Conservation (phyloP, 2,797 vertebrate genomes). For the Pseudochirops corinnae region DNA sequence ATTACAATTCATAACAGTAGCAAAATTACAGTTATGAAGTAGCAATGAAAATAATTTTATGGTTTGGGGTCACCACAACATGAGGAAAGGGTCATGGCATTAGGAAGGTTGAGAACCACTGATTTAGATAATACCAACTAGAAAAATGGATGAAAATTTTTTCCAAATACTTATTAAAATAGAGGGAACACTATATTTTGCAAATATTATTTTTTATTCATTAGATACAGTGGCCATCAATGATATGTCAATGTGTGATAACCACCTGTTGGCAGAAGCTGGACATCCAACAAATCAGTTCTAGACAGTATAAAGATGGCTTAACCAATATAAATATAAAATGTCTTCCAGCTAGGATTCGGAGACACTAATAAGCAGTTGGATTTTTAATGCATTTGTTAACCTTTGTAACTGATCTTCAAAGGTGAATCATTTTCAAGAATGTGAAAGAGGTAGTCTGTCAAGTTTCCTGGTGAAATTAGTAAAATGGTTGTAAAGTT, state of each 20-base stretch:
- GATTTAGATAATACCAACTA: background rate
- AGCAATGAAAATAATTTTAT: too few relatives aligned
- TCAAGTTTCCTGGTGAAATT: background rate
- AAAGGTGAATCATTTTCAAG: background rate
- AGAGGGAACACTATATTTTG: background rate
- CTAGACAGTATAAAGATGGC: background rate
- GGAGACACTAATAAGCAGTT: too few relatives aligned
- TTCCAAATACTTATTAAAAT: background rate
- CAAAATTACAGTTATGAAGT: too few relatives aligned
- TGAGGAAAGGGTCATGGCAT: too few relatives aligned
- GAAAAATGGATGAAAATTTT: background rate
- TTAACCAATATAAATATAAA: background rate
- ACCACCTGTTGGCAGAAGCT: background rate
- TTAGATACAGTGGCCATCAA: background rate
- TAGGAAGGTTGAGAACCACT: too few relatives aligned
- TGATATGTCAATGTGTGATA: background rate
- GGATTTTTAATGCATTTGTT: background rate
- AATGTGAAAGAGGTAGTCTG: background rate
- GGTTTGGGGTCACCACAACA: too few relatives aligned
- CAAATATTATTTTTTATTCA: background rate
- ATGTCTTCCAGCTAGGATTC: background rate
- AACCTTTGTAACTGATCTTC: background rate
- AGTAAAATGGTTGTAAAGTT: background rate
- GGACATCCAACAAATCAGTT: background rate
- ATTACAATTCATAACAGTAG: too few relatives aligned